Evolutionary conservation across 1,140 invertebrate species (phyloP).

Genomic region (Diorhabda elongata): DNA sequence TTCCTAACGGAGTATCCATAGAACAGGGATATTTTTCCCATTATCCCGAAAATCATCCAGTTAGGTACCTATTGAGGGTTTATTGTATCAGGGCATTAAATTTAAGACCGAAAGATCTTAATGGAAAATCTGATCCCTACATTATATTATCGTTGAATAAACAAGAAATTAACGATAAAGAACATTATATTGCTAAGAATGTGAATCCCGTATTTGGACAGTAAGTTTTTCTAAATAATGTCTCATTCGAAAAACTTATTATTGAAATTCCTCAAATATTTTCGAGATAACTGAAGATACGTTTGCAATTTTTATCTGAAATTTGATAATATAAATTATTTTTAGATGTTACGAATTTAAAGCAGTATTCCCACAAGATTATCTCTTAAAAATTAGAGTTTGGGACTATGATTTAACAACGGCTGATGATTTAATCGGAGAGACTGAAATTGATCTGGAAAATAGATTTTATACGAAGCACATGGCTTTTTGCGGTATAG

Average conservation of each 20-base stretch:
- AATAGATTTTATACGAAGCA: slow-evolving; percentile 79
- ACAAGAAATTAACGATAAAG: slow-evolving; percentile 64
- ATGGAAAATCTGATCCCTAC: slow-evolving; percentile 76
- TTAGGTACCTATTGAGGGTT: slow-evolving; percentile 70
- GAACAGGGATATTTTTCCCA: slow-evolving; percentile 57
- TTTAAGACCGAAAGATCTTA: slow-evolving; percentile 69
- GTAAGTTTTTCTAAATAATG: slow-evolving; percentile 44
- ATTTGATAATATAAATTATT: slow-evolving; percentile 1
- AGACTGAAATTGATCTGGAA: slow-evolving; percentile 81
- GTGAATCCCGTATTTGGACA: slow-evolving; percentile 84
- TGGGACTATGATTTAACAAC: slow-evolving; percentile 70
- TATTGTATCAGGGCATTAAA: slow-evolving; percentile 70
- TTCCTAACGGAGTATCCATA: slow-evolving; percentile 46
- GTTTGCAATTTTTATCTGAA: neutral
- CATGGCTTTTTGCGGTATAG: slow-evolving; percentile 71
- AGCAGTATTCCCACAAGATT: slow-evolving; percentile 69
- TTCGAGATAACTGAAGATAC: no score
- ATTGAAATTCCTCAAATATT: neutral
- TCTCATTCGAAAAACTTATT: neutral
- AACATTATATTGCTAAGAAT: slow-evolving; percentile 71
- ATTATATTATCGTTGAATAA: slow-evolving; percentile 65
- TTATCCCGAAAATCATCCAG: slow-evolving; percentile 62
- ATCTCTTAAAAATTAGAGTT: slow-evolving; percentile 67
- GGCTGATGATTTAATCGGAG: slow-evolving; percentile 77
- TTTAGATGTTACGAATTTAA: slow-evolving; percentile 71